Conservation (phyloP, 2,797 vertebrate species). For the Sus cebifrons region DNA sequence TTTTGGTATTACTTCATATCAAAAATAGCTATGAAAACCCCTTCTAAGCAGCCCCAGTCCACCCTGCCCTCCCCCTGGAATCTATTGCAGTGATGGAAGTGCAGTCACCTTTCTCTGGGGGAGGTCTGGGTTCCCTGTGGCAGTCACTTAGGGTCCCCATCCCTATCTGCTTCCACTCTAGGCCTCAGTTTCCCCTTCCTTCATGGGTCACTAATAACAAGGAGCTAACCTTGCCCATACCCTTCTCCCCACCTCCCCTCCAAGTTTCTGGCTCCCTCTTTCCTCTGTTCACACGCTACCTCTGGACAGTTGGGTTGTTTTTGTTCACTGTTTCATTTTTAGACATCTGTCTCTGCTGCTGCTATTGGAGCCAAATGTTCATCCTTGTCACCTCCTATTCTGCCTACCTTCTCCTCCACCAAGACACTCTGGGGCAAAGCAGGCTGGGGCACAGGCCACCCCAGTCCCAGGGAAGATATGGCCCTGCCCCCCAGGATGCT, state of each 20-base stretch:
- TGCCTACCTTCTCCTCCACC: slow-evolving; percentile 24
- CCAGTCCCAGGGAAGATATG: slow-evolving; percentile 75
- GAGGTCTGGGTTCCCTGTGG: not conserved
- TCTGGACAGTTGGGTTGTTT: slow-evolving; percentile 90
- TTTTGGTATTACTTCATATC: not conserved
- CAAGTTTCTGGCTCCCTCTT: slow-evolving; percentile 85
- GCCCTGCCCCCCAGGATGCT: slow-evolving; percentile 70
- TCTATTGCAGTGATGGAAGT: not conserved
- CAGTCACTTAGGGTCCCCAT: not conserved
- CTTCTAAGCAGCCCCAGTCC: not conserved
- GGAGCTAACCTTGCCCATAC: slow-evolving; percentile 53
- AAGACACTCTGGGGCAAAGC: not conserved
- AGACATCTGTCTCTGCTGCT: slow-evolving; percentile 85
- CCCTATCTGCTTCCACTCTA: not conserved
- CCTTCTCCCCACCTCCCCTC: slow-evolving; percentile 63
- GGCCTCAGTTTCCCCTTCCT: not conserved
- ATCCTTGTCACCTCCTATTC: slow-evolving; percentile 62
- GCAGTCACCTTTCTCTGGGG: not conserved
- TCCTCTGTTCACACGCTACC: slow-evolving; percentile 91
- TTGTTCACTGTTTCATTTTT: slow-evolving; percentile 88
- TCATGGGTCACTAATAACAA: slow-evolving; percentile 54
- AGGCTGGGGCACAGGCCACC: slow-evolving; percentile 61
- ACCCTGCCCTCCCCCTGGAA: not conserved
- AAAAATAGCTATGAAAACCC: not conserved
- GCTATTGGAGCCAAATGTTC: slow-evolving; percentile 78